Percentiles rank a stretch among this genome's conserved stretches.
Evolutionary conservation across 2,888 invertebrate genomes (phyloP).

Genomic region (Rhodophaea formosa): DNA sequence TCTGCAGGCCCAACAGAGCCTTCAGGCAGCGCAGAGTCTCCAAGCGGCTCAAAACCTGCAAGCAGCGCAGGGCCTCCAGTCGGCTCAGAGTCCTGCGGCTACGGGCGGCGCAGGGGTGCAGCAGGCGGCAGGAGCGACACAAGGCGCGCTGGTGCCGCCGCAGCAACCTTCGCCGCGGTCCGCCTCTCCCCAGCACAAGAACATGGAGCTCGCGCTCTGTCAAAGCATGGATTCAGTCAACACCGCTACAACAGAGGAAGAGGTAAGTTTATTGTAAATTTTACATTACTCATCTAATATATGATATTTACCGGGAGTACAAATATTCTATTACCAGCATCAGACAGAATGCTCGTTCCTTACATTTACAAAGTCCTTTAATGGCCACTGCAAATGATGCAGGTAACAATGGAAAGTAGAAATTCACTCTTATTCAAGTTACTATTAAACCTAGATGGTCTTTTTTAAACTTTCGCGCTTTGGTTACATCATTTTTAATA

Average conservation of each 20-base stretch:
- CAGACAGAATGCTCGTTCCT: no score
- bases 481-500: no score
- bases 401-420: slow-evolving; percentile 45
- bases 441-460: no score
- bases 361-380: no score
- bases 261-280: slow-evolving; percentile 83
- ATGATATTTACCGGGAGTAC: neutral
- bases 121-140: slow-evolving; percentile 63
- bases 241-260: slow-evolving; percentile 97
- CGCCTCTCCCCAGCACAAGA: slow-evolving; percentile 71
- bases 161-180: slow-evolving; percentile 71
- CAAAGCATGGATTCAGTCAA: slow-evolving; percentile 99
- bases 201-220: slow-evolving; percentile 88
- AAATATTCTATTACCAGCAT: no score
- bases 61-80: slow-evolving; percentile 48
- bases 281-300: neutral
- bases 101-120: slow-evolving; percentile 65
- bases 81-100: slow-evolving; percentile 61
- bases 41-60: slow-evolving; percentile 57
- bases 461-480: no score
- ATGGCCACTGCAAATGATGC: no score
- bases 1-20: slow-evolving; percentile 49
- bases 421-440: slow-evolving; percentile 19
- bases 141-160: slow-evolving; percentile 71
- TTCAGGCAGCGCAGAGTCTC: slow-evolving; percentile 45